phyloP scores from a whole-genome alignment of 1,140 invertebrate genomes.

The Portunus trituberculatus region DNA sequence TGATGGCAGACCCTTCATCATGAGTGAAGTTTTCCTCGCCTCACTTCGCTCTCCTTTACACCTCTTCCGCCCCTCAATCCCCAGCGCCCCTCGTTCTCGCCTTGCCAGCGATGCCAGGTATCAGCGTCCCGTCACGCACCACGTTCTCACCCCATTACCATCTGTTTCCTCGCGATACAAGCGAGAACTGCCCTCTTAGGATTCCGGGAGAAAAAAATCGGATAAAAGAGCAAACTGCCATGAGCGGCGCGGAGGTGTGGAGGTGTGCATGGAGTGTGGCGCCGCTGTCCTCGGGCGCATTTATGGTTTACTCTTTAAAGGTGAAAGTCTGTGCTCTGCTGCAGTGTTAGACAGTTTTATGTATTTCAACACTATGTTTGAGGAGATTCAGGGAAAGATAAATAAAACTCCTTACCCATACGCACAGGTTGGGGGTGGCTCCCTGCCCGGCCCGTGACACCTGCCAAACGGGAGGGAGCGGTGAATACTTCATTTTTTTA shows the following conservation, averaged over 20 bases:
- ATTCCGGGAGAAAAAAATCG: not conserved
- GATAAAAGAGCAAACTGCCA: no score
- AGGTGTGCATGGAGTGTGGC: no score
- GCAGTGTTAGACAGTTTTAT: no score
- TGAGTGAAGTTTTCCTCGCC: not conserved
- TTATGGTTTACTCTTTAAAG: no score
- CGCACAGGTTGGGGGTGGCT: no score
- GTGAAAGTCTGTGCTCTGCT: no score
- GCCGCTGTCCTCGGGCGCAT: no score
- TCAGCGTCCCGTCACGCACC: not conserved
- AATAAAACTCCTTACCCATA: no score
- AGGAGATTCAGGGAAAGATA: no score
- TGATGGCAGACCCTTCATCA: constrained; percentile 18
- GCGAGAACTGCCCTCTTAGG: not conserved
- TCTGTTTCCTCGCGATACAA: not conserved
- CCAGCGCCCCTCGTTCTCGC: not conserved
- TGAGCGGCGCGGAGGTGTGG: no score
- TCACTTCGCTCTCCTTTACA: not conserved
- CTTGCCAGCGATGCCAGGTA: not conserved
- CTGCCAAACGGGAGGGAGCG: not conserved
- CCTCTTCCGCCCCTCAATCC: not conserved
- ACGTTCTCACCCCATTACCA: not conserved
- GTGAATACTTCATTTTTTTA: not conserved
- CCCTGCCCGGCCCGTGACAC: not conserved
- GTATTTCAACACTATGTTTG: no score